Conservation (phyloP, 2,113 vertebrate genomes). For the Paratilapia polleni region DNA sequence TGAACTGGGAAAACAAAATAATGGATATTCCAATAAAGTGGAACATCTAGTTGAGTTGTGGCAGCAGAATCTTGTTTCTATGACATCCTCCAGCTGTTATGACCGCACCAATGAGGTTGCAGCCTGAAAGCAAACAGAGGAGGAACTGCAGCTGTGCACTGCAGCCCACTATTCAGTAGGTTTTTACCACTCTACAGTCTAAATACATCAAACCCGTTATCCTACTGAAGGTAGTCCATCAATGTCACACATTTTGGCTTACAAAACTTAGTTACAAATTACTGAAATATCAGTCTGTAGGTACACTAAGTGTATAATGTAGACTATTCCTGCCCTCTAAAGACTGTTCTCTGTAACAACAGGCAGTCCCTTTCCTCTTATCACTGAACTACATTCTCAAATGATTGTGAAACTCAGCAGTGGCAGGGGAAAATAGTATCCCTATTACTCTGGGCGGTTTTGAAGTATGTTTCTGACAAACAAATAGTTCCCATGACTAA, state of each 20-base stretch:
- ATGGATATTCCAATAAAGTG: not conserved
- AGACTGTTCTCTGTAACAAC: not conserved
- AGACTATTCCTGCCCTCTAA: not conserved
- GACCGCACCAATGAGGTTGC: not conserved
- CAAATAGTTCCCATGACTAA: slow-evolving; percentile 1
- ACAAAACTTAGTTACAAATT: not conserved
- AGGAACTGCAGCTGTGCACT: not conserved
- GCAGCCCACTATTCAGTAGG: not conserved
- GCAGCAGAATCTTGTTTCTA: not conserved
- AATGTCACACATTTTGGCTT: not conserved
- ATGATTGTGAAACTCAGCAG: not conserved
- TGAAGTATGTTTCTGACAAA: not conserved
- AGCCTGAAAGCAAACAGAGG: not conserved
- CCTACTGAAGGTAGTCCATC: not conserved
- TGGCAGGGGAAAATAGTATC: not conserved
- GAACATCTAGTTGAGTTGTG: not conserved
- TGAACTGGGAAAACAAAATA: not conserved
- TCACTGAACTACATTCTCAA: not conserved
- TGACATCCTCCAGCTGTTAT: not conserved
- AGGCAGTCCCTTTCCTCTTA: not conserved
- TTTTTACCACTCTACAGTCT: not conserved
- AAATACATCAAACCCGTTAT: not conserved
- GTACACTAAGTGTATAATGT: not conserved
- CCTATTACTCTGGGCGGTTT: not conserved
- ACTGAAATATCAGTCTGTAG: not conserved